phyloP scores from a whole-genome alignment of 2,888 invertebrate species.

The Morinoia aosen region DNA sequence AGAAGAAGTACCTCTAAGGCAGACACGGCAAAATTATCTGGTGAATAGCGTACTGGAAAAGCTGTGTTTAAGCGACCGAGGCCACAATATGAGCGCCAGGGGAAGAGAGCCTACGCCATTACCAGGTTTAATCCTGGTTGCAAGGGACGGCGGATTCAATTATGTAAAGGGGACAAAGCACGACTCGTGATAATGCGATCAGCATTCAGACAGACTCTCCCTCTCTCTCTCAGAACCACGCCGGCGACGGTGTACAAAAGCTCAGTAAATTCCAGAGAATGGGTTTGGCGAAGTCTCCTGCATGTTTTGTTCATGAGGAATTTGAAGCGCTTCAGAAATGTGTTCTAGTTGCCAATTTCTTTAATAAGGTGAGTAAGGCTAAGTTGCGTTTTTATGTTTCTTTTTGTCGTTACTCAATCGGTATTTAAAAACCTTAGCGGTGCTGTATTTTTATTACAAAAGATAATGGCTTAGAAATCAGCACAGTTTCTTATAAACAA shows the following conservation, averaged over 20 bases:
- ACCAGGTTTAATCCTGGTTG: conserved; percentile 52
- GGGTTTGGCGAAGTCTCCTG: neutral
- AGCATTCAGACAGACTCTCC: conserved; percentile 33
- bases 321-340: neutral
- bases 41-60: conserved; percentile 48
- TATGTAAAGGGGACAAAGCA: conserved; percentile 51
- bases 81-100: conserved; percentile 47
- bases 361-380: neutral
- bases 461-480: too few relatives aligned
- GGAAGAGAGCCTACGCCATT: conserved; percentile 36
- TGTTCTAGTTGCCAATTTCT: neutral
- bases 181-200: conserved; percentile 49
- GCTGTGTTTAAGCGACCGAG: conserved; percentile 48
- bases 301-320: neutral
- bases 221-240: conserved; percentile 15
- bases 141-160: conserved; percentile 49
- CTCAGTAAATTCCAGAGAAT: conserved; percentile 18
- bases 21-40: conserved; percentile 49
- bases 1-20: conserved; percentile 36
- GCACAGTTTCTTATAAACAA: too few relatives aligned
- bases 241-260: neutral
- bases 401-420: neutral
- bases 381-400: neutral
- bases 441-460: too few relatives aligned
- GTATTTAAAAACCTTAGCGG: neutral